These are phyloP conservation scores for Plecturocebus donacophilus DNA, from an alignment of 2,113 vertebrate species.

Conservation along the genomic window DNA sequence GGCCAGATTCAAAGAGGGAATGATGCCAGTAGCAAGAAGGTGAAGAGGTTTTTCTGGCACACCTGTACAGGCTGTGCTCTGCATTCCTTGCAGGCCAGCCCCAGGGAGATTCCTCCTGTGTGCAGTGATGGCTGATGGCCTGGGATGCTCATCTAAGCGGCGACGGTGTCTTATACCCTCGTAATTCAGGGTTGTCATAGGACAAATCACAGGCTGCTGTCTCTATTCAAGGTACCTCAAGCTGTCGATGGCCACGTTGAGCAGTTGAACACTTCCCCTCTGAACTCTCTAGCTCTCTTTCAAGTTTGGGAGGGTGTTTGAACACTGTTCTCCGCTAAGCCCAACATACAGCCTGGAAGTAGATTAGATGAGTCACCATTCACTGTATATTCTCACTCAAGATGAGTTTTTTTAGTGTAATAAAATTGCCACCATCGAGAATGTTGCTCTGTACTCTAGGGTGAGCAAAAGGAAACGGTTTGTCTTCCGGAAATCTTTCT, in stretches of 20 bases:
- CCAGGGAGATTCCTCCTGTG: background rate
- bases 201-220: background rate
- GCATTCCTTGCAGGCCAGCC: fast-evolving
- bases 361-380: background rate
- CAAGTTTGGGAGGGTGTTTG: background rate
- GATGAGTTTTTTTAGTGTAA: background rate
- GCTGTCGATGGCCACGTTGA: background rate
- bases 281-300: background rate
- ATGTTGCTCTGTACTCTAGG: background rate
- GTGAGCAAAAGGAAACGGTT: conserved; percentile 23
- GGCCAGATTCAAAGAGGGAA: background rate
- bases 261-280: background rate
- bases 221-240: background rate
- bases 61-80: too few species aligned
- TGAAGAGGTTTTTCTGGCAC: background rate
- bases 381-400: background rate
- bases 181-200: background rate
- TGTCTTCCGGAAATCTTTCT: conserved; percentile 13
- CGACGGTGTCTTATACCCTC: background rate
- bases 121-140: background rate
- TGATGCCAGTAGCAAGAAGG: background rate
- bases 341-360: background rate
- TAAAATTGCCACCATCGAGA: background rate
- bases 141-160: background rate
- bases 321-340: background rate